Base-by-base conservation (phyloP, 53 echinoderm and acorn worm genomes). In the Paracentrotus lividus region DNA sequence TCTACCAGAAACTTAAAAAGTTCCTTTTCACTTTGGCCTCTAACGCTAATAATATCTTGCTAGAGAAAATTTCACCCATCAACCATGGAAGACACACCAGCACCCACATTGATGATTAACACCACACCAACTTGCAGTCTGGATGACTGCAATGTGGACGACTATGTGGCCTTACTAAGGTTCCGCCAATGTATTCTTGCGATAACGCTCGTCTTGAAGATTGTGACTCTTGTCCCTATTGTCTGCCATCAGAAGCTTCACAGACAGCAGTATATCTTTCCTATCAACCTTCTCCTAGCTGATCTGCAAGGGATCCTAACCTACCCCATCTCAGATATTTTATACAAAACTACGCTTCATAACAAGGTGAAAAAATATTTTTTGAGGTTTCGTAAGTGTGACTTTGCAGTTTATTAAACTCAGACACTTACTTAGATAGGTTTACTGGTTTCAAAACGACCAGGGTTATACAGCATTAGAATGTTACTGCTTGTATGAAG, bases 151-250 rank as follows among this genome's bases (percentile, higher is more conserved):
- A 40, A 40, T 32, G 40, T 72, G 40, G 20, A 36, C 36, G 72
- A 72, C 36, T 72, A 42, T 6, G 40, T 10, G 33, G 21, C 38
- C 27, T 40, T 72, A 40, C 18, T 38, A 2, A 72, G 72, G 16
- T 72, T 72, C 40, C 72, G 72, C 5, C 72, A 72, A 72, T 72
- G 72, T 21, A 72, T 72, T 72, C 72, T 72, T 1, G 72, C 72
- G 20, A 42, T 72, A 36, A 40, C 72, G 21, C 72, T 72, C 18
- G 20, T 72, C 40, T 40, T 72, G 4, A 72, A 72, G 72, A 72
- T 38, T 5, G 72, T 36, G 16, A 72, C 72, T 4, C 38, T 72
- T 36, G 40, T 72, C 18, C 72, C 72, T 36, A 40, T 72, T 14
- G 7, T 72, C 18, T 72, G 72, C 40, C 72, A 72, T 72, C 20